Percentiles rank a stretch among this genome's conserved stretches.
Evolutionary conservation across 2,113 vertebrate genomes (phyloP).

Genomic region (Polyodon spathula): DNA sequence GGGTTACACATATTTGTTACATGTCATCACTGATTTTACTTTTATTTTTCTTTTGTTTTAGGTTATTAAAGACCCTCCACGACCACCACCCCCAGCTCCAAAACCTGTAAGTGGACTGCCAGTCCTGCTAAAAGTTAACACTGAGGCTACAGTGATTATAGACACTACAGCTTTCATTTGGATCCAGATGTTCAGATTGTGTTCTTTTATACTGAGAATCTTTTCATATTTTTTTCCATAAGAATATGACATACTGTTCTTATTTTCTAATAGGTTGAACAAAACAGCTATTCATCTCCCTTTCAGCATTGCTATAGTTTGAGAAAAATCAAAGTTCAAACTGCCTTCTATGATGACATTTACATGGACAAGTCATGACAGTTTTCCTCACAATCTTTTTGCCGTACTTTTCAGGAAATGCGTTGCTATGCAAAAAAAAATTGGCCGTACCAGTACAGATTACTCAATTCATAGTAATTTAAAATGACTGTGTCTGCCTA

Average conservation of each 20-base stretch:
- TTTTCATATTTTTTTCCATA: background rate
- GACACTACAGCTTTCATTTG: too few species aligned
- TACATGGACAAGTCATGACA: background rate
- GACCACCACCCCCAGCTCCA: conserved; percentile 60
- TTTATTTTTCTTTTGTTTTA: conserved; percentile 39
- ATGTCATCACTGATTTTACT: conserved; percentile 24
- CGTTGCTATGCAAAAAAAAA: too few species aligned
- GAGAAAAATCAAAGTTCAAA: conserved; percentile 7
- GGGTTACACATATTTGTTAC: conserved; percentile 30
- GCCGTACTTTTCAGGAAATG: conserved; percentile 2
- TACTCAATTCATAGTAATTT: too few species aligned
- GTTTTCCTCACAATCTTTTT: background rate
- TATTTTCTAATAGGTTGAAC: background rate
- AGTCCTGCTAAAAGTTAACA: too few species aligned
- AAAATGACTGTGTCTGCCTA: too few species aligned
- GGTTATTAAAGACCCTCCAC: conserved; percentile 92
- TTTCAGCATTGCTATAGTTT: background rate
- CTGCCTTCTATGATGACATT: background rate
- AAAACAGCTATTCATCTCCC: background rate
- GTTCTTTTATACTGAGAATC: background rate
- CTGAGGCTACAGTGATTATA: too few species aligned
- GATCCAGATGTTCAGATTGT: too few species aligned
- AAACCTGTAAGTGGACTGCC: conserved; percentile 74
- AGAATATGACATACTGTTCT: too few species aligned
- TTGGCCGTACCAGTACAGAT: too few species aligned